Percentiles rank a stretch among this genome's conserved stretches.
phyloP scores from a whole-genome alignment of 2,888 invertebrate species.

The Anoncus sp. region DNA sequence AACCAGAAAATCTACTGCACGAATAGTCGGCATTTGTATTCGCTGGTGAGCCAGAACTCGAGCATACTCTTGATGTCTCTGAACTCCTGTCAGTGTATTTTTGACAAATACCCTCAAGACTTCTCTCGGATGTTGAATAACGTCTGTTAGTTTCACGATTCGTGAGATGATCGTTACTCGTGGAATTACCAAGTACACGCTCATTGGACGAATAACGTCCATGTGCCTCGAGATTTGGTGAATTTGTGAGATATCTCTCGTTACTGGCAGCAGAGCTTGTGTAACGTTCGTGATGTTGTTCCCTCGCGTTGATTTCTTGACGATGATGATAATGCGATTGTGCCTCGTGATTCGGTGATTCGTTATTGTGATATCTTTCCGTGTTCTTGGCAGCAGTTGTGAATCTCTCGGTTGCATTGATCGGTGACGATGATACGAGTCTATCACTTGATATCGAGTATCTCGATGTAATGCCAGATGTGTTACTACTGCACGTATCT shows the following conservation, averaged over 20 bases:
- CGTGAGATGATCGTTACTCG: conserved; percentile 29
- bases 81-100: conserved; percentile 76
- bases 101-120: conserved; percentile 74
- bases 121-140: conserved; percentile 72
- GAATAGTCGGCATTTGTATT: conserved; percentile 69
- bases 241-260: conserved; percentile 77
- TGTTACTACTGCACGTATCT: conserved; percentile 67
- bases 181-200: conserved; percentile 64
- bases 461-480: conserved; percentile 59
- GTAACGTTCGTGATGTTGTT: conserved; percentile 75
- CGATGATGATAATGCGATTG: conserved; percentile 69
- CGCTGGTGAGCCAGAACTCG: conserved; percentile 74
- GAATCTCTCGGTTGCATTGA: conserved; percentile 80
- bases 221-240: conserved; percentile 78
- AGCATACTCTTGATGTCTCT: conserved; percentile 62
- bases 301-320: conserved; percentile 67
- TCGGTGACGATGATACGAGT: conserved; percentile 78
- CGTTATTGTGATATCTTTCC: conserved; percentile 71
- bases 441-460: conserved; percentile 77
- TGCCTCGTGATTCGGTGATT: conserved; percentile 44
- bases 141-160: conserved; percentile 64
- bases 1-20: conserved; percentile 71
- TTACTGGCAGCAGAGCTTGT: conserved; percentile 65
- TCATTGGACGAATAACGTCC: conserved; percentile 79
- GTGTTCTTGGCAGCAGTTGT: conserved; percentile 66